Conservation (phyloP, 2,113 vertebrate genomes). For the Anser cygnoides region DNA sequence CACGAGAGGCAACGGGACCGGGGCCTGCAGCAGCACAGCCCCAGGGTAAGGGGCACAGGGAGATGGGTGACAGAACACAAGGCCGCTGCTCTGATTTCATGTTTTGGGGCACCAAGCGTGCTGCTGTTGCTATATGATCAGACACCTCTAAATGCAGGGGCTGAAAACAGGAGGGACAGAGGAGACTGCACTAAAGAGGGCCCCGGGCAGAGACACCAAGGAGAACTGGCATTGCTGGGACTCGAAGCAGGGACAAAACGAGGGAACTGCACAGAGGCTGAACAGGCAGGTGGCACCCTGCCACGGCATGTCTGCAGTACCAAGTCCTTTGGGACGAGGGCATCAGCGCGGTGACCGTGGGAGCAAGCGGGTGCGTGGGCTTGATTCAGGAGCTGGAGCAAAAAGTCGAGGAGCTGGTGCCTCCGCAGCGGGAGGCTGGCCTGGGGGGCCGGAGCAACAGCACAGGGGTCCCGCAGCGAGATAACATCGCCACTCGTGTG, state of each 20-base stretch:
- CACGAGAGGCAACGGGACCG: background rate
- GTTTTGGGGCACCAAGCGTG: background rate
- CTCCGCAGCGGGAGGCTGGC: background rate
- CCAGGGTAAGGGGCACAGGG: background rate
- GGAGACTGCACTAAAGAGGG: too few species aligned
- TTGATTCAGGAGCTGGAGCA: background rate
- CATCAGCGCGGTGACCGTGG: background rate
- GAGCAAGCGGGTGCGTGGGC: background rate
- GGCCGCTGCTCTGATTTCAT: background rate
- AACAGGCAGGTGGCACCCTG: background rate
- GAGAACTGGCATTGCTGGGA: background rate
- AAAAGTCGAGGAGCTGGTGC: background rate
- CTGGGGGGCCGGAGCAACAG: too few species aligned
- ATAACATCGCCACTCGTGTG: too few species aligned
- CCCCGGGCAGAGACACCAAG: background rate
- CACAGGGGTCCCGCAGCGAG: too few species aligned
- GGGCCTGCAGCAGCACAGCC: background rate
- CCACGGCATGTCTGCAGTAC: background rate
- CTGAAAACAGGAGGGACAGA: background rate
- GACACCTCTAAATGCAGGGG: background rate
- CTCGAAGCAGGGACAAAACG: background rate
- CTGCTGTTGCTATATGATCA: background rate
- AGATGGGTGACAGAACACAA: background rate
- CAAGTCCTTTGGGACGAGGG: background rate
- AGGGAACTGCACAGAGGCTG: background rate